Evolutionary conservation across 2,888 invertebrate genomes (phyloP).

Genomic region (Sinelater perroti): DNA sequence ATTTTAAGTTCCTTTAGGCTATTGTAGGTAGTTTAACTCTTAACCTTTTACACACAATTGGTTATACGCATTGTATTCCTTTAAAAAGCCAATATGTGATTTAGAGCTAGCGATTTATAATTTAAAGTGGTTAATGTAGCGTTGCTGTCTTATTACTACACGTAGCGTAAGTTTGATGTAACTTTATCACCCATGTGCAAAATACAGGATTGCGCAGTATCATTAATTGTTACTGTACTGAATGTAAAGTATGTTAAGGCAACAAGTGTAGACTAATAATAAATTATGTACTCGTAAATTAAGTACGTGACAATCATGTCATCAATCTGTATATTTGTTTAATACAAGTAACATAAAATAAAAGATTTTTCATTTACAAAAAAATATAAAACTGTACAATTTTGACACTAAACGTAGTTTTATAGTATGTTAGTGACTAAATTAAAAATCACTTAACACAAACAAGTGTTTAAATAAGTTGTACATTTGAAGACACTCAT

Average conservation of each 20-base stretch:
- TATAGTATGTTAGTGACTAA: too few relatives aligned
- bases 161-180: conserved; percentile 9
- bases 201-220: conserved; percentile 1
- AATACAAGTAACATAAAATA: conserved; percentile 10
- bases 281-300: conserved; percentile 15
- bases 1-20: conserved; percentile 16
- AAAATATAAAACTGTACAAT: too few relatives aligned
- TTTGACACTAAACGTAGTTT: too few relatives aligned
- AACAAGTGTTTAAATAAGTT: too few relatives aligned
- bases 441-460: too few relatives aligned
- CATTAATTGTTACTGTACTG: background rate
- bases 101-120: conserved; percentile 2
- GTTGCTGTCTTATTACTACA: background rate
- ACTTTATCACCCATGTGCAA: background rate
- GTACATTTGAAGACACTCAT: too few relatives aligned
- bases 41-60: background rate
- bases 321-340: conserved; percentile 17
- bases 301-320: conserved; percentile 14
- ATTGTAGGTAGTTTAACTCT: background rate
- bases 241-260: conserved; percentile 5
- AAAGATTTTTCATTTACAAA: background rate
- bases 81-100: conserved; percentile 14
- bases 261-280: conserved; percentile 6
- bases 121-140: conserved; percentile 5
- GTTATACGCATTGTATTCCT: conserved; percentile 4